Conservation (phyloP, 1,140 invertebrate species). For the Drosophila ananassae region DNA sequence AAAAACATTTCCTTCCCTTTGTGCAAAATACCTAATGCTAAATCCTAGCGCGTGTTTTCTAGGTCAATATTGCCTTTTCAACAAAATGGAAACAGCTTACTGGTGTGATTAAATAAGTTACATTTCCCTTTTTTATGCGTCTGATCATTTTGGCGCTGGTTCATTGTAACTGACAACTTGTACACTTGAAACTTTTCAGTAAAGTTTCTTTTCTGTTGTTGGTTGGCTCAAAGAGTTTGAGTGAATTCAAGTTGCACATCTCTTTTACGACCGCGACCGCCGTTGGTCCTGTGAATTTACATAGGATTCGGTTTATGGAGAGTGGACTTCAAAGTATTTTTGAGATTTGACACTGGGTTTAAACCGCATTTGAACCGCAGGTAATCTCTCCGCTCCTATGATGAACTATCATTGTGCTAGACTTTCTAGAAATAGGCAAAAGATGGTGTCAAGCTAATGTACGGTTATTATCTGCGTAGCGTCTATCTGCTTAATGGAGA, state of each 20-base stretch:
- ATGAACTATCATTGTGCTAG: conserved; percentile 21
- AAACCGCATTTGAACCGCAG: not conserved
- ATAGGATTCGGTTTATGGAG: too few species aligned
- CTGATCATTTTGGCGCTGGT: conserved; percentile 6
- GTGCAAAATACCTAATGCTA: not conserved
- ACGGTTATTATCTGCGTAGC: conserved; percentile 46
- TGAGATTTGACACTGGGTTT: too few species aligned
- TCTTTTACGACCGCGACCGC: too few species aligned
- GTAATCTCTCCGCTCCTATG: conserved; percentile 8
- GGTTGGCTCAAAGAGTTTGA: too few species aligned
- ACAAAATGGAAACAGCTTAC: conserved; percentile 70
- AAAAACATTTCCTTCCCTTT: too few species aligned
- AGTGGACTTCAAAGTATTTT: too few species aligned
- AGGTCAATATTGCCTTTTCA: conserved; percentile 57
- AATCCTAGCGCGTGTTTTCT: conserved; percentile 1
- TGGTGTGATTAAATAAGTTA: conserved; percentile 77
- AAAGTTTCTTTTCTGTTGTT: too few species aligned
- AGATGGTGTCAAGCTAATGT: conserved; percentile 39
- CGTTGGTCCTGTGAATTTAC: too few species aligned
- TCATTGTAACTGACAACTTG: not conserved
- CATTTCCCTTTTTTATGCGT: conserved; percentile 12
- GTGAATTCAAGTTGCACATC: too few species aligned
- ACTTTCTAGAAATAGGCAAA: conserved; percentile 29
- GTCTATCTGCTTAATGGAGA: not conserved
- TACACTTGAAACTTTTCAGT: too few species aligned